Base-by-base conservation (phyloP, 2,797 vertebrate species). In the Holocentrus rufus region DNA sequence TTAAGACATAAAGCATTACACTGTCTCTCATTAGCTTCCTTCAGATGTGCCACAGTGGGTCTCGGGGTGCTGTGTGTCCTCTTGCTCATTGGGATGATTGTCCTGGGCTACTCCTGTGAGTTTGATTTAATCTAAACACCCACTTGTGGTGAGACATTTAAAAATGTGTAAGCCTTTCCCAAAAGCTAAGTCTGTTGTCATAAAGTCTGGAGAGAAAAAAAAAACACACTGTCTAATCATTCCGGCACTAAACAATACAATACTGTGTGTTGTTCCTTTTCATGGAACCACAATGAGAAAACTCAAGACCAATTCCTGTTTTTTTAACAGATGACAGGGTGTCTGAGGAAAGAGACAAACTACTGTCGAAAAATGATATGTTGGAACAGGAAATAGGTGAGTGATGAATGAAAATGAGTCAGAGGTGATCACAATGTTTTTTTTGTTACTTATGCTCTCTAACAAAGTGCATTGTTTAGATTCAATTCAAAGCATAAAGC, bases 1-100 rank as follows among this genome's bases (percentile, higher is more conserved):
- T 0, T 20, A 73, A 50, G 23, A 54, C 47, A 34, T 34, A 34
- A 34, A 34, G 7, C 34, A 15, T n/a, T 54, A 20, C 47, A 31
- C 69, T 57, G 39, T 79, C 47, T 72, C 5, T 77, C 15, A 47
- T 72, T 77, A 80, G 77, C 0, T 47, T 11, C 74, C 63, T 50
- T 59, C 34, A 73, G 18, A 67, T 1, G 3, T 34, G 4, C 23
- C 27, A 27, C 13, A 30, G 2, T 58, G 14, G 23, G 53, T 50
- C 36, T 84, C 69, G 1, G 1, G 18, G 44, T 76, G 53, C 23
- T 80, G 56, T 69, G 60, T 53, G 3, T 56, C 6, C 18, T 82
- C 72, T 7, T 79, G 0, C 1, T 72, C 0, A 30, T 0, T 31
- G 13, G 4, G 31, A 4, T 83, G 20, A 0, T 75, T 0, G 1